Conservation (phyloP, 2,888 invertebrate genomes). For the Napeogenes inachia region DNA sequence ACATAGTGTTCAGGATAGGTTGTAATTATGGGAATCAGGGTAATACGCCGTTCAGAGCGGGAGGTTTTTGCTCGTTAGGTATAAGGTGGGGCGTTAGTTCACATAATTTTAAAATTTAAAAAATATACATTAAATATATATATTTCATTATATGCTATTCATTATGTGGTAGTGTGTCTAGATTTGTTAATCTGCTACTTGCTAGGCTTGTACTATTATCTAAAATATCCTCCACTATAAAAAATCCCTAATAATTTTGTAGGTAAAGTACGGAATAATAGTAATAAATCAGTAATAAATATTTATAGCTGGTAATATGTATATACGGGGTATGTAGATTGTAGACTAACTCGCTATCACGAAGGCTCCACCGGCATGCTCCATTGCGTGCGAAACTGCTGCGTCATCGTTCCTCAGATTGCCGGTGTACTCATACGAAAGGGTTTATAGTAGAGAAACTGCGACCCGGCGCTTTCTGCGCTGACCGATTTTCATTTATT, state of each 20-base stretch:
- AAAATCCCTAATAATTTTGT: no score
- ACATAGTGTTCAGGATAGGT: constrained; percentile 65
- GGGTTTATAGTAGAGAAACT: constrained; percentile 36
- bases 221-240: no score
- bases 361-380: constrained; percentile 35
- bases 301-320: no score
- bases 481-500: constrained; percentile 21
- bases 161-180: no score
- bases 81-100: constrained; percentile 24
- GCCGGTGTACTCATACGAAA: constrained; percentile 47
- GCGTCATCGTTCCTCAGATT: constrained; percentile 57
- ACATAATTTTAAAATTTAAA: constrained; percentile 18
- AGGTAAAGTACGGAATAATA: no score
- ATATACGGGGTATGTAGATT: no score
- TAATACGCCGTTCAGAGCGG: constrained; percentile 61
- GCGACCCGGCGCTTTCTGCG: constrained; percentile 24
- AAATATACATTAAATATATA: neutral
- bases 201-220: no score
- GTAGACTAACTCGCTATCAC: constrained; percentile 33
- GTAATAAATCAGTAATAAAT: no score
- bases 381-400: constrained; percentile 52
- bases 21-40: constrained; percentile 73
- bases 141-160: no score
- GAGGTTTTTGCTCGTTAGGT: constrained; percentile 36
- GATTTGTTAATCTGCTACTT: no score